These are phyloP conservation scores for Heliconius congener DNA, from an alignment of 1,140 invertebrate species.

Conservation along the genomic window DNA sequence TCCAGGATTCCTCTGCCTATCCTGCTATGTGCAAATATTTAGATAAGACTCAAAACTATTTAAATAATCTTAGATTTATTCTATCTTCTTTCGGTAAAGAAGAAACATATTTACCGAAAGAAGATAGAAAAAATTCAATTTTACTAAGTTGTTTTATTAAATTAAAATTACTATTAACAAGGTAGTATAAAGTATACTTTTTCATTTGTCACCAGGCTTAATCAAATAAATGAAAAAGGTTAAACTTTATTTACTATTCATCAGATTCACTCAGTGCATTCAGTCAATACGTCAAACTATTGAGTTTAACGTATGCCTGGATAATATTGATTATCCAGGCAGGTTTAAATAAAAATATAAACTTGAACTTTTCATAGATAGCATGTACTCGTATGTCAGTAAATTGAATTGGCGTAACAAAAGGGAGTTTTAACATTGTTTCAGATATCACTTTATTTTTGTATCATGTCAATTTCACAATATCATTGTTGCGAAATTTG, in stretches of 20 bases:
- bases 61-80: too few species aligned
- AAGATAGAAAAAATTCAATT: too few species aligned
- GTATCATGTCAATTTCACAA: neutral
- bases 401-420: constrained; percentile 12
- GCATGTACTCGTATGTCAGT: neutral
- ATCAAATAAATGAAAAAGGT: neutral
- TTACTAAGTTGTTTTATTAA: too few species aligned
- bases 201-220: neutral
- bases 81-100: too few species aligned
- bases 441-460: neutral
- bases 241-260: neutral
- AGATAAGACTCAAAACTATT: too few species aligned
- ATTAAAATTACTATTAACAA: too few species aligned
- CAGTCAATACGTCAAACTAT: neutral
- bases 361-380: neutral
- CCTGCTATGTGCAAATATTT: too few species aligned
- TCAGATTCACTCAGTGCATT: neutral
- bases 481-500: neutral
- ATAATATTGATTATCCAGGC: neutral
- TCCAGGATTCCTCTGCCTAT: too few species aligned
- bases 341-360: neutral
- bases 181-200: too few species aligned
- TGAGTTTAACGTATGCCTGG: too few species aligned
- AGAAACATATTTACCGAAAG: too few species aligned
- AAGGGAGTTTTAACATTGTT: neutral